A percentile compares a stretch with the other conserved stretches of the same genome.
phyloP scores from a whole-genome alignment of 2,888 invertebrate species.

The Allophyes oxyacanthae region DNA sequence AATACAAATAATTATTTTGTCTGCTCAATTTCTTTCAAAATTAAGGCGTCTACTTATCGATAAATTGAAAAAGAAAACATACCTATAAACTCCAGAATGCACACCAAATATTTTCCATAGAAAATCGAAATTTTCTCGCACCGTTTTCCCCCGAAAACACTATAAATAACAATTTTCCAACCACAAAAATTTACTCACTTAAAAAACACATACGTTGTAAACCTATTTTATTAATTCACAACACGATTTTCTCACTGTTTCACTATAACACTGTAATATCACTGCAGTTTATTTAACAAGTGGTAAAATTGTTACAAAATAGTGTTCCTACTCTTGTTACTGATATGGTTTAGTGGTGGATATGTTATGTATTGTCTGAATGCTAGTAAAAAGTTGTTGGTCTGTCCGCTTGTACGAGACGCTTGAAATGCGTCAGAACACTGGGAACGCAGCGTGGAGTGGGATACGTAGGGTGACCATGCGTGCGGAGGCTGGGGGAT shows the following conservation, averaged over 20 bases:
- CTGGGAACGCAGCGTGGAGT: constrained; percentile 58
- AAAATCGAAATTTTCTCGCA: background rate
- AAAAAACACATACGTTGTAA: constrained; percentile 33
- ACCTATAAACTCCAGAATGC: background rate
- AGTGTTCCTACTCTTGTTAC: constrained; percentile 28
- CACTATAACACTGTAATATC: constrained; percentile 28
- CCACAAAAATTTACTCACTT: constrained; percentile 37
- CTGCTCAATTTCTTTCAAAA: too few relatives aligned
- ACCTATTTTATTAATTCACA: constrained; percentile 36
- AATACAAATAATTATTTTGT: too few relatives aligned
- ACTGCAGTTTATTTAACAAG: constrained; percentile 32
- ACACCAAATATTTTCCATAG: background rate
- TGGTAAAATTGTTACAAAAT: constrained; percentile 38
- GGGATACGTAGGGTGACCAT: constrained; percentile 59
- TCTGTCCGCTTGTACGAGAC: constrained; percentile 44
- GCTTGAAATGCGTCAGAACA: constrained; percentile 56
- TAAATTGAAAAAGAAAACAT: background rate
- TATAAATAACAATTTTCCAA: background rate
- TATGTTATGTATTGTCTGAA: constrained; percentile 61
- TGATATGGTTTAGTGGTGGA: constrained; percentile 53
- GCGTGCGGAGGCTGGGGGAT: constrained; percentile 37
- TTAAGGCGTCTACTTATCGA: too few relatives aligned
- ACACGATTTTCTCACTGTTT: constrained; percentile 30
- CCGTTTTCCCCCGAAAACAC: background rate
- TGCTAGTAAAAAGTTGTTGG: constrained; percentile 27